A percentile compares a stretch with the other conserved stretches of the same genome.
phyloP scores from a whole-genome alignment of 2,113 vertebrate genomes.

The Hemiprocne comata region DNA sequence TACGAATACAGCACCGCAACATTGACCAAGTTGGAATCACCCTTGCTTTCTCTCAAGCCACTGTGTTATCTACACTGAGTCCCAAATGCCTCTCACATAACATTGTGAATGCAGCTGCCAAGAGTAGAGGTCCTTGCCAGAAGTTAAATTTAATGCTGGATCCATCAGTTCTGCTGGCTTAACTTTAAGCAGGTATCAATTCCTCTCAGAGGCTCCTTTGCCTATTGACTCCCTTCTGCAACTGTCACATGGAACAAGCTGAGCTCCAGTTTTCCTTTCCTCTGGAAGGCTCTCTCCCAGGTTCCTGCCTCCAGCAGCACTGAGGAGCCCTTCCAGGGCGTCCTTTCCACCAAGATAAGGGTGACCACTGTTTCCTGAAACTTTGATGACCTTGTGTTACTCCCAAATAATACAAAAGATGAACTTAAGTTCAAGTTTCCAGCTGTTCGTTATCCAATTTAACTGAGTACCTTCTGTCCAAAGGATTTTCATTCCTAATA shows the following conservation, averaged over 20 bases:
- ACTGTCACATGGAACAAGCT: neutral
- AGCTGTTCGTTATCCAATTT: neutral
- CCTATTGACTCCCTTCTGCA: neutral
- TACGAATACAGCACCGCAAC: neutral
- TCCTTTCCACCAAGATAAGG: neutral
- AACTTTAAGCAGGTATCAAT: neutral
- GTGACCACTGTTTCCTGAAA: neutral
- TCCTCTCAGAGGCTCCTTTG: neutral
- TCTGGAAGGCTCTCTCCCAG: neutral
- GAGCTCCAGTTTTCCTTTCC: neutral
- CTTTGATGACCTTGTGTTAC: neutral
- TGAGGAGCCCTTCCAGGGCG: neutral
- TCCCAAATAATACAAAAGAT: neutral
- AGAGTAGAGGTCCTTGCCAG: neutral
- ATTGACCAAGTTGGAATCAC: conserved; percentile 6
- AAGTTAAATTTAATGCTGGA: conserved; percentile 18
- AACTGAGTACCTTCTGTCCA: neutral
- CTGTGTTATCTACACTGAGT: neutral
- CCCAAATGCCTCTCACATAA: neutral
- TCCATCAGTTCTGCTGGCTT: neutral
- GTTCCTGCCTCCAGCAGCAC: neutral
- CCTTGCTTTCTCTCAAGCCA: neutral
- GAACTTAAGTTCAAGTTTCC: neutral
- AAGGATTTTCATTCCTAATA: neutral
- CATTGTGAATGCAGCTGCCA: neutral